phyloP scores from a whole-genome alignment of 2,797 vertebrate genomes.

The Tokudaia tokunoshimensis region DNA sequence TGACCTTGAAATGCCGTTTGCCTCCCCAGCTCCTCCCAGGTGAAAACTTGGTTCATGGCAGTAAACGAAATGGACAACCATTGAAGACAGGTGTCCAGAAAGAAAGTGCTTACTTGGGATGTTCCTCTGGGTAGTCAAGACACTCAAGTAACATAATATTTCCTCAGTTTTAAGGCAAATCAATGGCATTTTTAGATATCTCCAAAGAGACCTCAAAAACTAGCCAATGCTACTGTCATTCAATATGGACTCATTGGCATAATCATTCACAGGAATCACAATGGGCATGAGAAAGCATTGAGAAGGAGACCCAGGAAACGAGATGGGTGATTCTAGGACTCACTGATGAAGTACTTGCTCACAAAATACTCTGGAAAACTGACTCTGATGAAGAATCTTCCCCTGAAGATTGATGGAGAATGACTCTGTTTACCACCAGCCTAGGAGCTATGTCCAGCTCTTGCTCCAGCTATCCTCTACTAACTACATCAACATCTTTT shows the following conservation, averaged over 20 bases:
- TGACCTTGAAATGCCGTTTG: conserved; percentile 17
- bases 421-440: neutral
- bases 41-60: conserved; percentile 63
- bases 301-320: neutral
- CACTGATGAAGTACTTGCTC: neutral
- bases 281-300: neutral
- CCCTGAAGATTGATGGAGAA: neutral
- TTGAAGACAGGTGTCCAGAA: conserved; percentile 33
- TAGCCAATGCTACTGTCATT: neutral
- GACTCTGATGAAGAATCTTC: neutral
- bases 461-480: neutral
- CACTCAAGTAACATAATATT: conserved; percentile 29
- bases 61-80: conserved; percentile 10
- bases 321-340: neutral
- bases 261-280: neutral
- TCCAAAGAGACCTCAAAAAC: conserved; percentile 17
- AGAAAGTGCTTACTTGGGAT: conserved; percentile 58
- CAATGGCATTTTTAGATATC: conserved; percentile 56
- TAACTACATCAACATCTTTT: neutral
- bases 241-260: neutral
- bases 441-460: neutral
- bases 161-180: conserved; percentile 56
- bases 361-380: neutral
- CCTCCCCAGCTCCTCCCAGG: neutral
- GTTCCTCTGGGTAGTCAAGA: conserved; percentile 40